Percentiles rank a stretch among this genome's conserved stretches.
These are phyloP conservation scores for Drosophila sucinea DNA, from an alignment of 1,140 invertebrate genomes.

Conservation along the genomic window DNA sequence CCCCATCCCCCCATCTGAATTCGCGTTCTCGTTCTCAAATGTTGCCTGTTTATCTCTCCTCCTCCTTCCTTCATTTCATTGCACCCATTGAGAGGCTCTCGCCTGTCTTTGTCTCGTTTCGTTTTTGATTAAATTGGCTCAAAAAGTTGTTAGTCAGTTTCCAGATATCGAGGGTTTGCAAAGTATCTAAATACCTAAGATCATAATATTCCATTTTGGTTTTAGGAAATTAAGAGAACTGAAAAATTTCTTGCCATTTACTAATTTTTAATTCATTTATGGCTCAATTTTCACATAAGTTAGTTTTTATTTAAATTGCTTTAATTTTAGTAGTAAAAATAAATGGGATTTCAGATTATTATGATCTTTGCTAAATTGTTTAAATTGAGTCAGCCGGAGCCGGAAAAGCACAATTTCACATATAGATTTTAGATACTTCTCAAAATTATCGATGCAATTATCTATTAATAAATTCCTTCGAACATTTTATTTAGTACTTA, in stretches of 20 bases:
- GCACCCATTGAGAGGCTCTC: constrained; percentile 46
- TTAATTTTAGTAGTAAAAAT: no score
- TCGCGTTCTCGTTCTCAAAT: neutral
- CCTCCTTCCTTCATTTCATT: constrained; percentile 44
- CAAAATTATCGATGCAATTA: no score
- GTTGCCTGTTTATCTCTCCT: constrained; percentile 22
- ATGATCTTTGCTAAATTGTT: constrained; percentile 76
- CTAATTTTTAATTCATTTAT: no score
- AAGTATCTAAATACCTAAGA: neutral
- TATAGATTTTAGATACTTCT: no score
- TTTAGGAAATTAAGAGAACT: no score
- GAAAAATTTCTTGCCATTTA: no score
- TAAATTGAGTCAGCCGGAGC: constrained; percentile 26
- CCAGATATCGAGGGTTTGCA: constrained; percentile 37
- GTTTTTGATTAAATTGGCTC: constrained; percentile 78
- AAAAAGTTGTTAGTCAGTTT: constrained; percentile 60
- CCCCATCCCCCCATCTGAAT: constrained; percentile 13
- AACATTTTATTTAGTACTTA: no score
- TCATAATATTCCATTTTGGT: no score
- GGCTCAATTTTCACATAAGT: no score
- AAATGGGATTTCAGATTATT: constrained; percentile 77
- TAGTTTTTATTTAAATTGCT: no score
- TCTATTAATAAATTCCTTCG: no score
- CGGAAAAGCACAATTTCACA: no score
- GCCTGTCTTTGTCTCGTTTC: constrained; percentile 60